A percentile compares a stretch with the other conserved stretches of the same genome.
Evolutionary conservation across 2,113 vertebrate genomes (phyloP).

Genomic region (Zapornia atra): DNA sequence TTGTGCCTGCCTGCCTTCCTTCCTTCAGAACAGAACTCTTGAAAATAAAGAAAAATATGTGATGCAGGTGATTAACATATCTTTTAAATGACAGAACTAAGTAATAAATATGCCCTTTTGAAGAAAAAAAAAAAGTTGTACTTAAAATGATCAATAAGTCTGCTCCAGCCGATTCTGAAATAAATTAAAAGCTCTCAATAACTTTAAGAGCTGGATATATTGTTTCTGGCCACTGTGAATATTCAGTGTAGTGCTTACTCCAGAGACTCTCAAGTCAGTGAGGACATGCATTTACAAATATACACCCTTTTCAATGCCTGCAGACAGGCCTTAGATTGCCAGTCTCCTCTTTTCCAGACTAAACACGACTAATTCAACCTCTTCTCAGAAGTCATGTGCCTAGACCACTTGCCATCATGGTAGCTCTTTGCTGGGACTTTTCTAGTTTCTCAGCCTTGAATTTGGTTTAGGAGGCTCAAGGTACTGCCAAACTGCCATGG

Average conservation of each 20-base stretch:
- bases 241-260: background rate
- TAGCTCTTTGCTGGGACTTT: fast-evolving
- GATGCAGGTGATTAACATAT: background rate
- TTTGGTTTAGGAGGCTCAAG: background rate
- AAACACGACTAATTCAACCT: background rate
- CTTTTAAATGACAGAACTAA: background rate
- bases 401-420: background rate
- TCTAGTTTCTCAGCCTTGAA: background rate
- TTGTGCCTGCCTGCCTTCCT: too few species aligned
- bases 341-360: background rate
- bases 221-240: background rate
- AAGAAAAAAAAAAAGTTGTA: background rate
- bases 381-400: background rate
- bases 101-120: background rate
- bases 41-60: background rate
- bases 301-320: background rate
- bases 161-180: background rate
- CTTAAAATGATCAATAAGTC: background rate
- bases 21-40: background rate
- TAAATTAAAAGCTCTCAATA: background rate
- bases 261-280: background rate
- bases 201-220: background rate
- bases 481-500: background rate
- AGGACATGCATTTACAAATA: fast-evolving
- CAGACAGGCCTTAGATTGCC: background rate